Evolutionary conservation across 2,888 invertebrate genomes (phyloP), one percentile per base, ranked within the genome.

Genomic region (Microctonus brassicae): DNA sequence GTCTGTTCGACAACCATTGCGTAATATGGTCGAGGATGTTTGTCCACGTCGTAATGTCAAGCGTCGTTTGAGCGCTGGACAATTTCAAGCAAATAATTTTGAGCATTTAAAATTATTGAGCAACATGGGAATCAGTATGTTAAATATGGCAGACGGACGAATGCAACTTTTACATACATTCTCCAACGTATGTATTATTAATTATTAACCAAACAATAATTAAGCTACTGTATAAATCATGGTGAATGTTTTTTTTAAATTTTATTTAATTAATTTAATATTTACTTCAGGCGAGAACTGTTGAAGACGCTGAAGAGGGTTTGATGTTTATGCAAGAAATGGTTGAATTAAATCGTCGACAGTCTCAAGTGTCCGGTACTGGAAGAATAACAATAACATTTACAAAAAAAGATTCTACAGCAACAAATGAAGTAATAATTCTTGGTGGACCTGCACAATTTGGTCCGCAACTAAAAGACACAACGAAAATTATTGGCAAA

Each of bases 281-380:
- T 39, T 71, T 13, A 67, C 55, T 55, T 13, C 80, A 97, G 96
- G 98, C 98, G 2, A 92, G 93, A 83, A 93, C 94, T 10, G 89
- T 94, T 0, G 93, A 94, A 79, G 95, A 97, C 84, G 98, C 96
- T 0, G 95, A 97, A 80, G 95, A 97, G 88, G 98, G 99, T 0
- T 89, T 97, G 39, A 90, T 95, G 13, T 98, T 99, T 86, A 98
- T 99, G 97, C 95, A 96, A 83, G 98, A 99, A 89, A 97, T 99
- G 96, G 92, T 97, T 0, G 95, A 97, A 84, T 89, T 97, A 77
- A 95, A 96, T 65, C 94, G 94, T 78, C 88, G 93, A 73, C 92
- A 94, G 82, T 83, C 89, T 0, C 89, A 90, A 72, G 89, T 90
- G 76, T 84, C 89, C 1, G 93, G 93, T 73, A 89, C 90, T 0